Base-by-base conservation (phyloP, 2,113 vertebrate genomes). In the Nothocercus nigrocapillus region DNA sequence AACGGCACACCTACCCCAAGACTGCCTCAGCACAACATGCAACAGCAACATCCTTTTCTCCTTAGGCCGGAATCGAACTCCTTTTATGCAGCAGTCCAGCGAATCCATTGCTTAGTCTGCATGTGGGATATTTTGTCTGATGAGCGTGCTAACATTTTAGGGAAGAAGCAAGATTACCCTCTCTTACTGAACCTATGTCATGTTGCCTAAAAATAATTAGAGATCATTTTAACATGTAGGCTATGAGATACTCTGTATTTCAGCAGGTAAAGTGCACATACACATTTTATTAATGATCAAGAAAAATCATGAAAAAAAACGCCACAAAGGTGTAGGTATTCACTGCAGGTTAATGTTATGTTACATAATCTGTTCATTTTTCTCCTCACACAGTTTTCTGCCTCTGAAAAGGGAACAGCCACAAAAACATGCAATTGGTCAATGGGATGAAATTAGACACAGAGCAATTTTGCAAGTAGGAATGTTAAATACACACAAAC, bases 171-270 rank as follows among this genome's bases (percentile, higher is more conserved):
- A 82, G 2, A 10, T 75, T 79, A 25, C 30, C 24, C 7, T 75
- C 66, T 56, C 7, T 18, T 72, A 32, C 51, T 59, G 25, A 64
- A 47, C 53, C 25, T 21, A 5, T 14, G 10, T 28, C 34, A n/a
- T 30, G 34, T 63, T 67, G 13, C 36, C 42, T 79, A 45, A n/a
- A 49, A 86, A 34, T 56, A 38, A 80, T 69, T 45, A 69, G 19
- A 42, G 38, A 38, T 6, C 82, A 49, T 74, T 90, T 82, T 28
- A 54, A 7, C 3, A 2, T 44, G 19, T 3, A 8, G 68, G 12
- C 40, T 42, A 16, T 61, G 78, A 85, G 47, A 84, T 40, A 5
- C 25, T 84, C 73, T 86, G 85, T 75, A 27, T 95, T 77, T 93
- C 62, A 68, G 24, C 14, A 61, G 40, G 30, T 51, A 56, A 59